Evolutionary conservation across 2,888 invertebrate species (phyloP), one percentile per base, ranked within the genome.

Genomic region (Drosophila flavopinicola): DNA sequence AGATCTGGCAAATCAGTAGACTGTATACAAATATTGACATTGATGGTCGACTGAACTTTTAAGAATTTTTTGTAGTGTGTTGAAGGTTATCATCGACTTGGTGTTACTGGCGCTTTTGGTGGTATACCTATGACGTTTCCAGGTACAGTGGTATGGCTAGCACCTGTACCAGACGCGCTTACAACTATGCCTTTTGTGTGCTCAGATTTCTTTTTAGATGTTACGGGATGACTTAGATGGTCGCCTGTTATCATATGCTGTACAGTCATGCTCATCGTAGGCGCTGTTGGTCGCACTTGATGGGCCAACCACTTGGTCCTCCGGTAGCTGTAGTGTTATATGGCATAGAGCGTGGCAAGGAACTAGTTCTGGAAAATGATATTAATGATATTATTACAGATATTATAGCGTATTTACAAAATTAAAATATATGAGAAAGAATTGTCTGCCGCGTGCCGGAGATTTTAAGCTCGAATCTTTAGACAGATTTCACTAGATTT

Each of bases 331-430:
- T 66, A 90, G 93, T 92, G 71, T 90, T 94, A 82, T 93, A 94
- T 23, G 92, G 92, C 30, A 94, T 93, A 7, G 93, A 92, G 45
- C 94, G 92, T 88, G 93, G 94, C 54, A 94, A 86, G 30, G 89
- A 84, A 74, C 89, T 89, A 17, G 85, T 69, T 56, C 72, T 75
- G 48, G 17, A 38, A 45, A 7, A 9, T 38, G 11, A 39, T 13
- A 47, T 24, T 37, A 7, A 11, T 6, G 11, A 17, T 44, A 25
- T 13, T 10, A 42, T 2, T 3, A 25, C n/a, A 30, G 15, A 52
- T 24, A n/a, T n/a, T n/a, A n/a, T n/a, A 15, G 3, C n/a, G 11
- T 10, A 17, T 1, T 13, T 13, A 11, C 3, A 1, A 37, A 37
- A 17, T 3, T 17, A 10, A n/a, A 17, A 6, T 6, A 20, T n/a